Evolutionary conservation across 2,888 invertebrate genomes (phyloP).

Genomic region (Pelosia muscerda): DNA sequence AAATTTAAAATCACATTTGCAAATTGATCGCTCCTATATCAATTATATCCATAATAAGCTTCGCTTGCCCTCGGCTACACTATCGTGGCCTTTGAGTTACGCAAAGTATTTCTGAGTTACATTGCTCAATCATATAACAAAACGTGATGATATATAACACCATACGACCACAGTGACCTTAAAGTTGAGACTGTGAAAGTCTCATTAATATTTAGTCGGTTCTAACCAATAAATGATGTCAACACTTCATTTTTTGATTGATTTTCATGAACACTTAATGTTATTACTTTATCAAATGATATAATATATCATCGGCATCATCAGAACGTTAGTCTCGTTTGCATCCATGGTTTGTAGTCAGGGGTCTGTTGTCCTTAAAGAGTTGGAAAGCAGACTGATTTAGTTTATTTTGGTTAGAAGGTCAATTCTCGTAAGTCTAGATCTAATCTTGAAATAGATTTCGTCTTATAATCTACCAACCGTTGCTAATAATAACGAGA

Average conservation of each 20-base stretch:
- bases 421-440: no score
- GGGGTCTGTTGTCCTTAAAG: neutral
- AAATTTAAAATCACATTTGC: neutral
- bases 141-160: constrained; percentile 27
- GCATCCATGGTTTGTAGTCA: neutral
- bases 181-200: constrained; percentile 24
- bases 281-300: neutral
- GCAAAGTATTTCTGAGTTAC: constrained; percentile 34
- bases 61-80: constrained; percentile 26
- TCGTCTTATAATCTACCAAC: neutral
- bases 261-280: neutral
- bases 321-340: neutral
- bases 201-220: constrained; percentile 14
- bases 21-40: constrained; percentile 26
- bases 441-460: neutral
- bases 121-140: constrained; percentile 32
- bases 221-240: constrained; percentile 11
- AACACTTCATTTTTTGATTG: constrained; percentile 12
- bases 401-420: neutral
- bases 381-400: neutral
- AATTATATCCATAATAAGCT: constrained; percentile 31
- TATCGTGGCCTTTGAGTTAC: constrained; percentile 35
- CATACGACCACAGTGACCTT: constrained; percentile 22
- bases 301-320: neutral
- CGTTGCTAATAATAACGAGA: neutral